Conservation (phyloP, 2,113 vertebrate genomes). For the Saiga tatarica region DNA sequence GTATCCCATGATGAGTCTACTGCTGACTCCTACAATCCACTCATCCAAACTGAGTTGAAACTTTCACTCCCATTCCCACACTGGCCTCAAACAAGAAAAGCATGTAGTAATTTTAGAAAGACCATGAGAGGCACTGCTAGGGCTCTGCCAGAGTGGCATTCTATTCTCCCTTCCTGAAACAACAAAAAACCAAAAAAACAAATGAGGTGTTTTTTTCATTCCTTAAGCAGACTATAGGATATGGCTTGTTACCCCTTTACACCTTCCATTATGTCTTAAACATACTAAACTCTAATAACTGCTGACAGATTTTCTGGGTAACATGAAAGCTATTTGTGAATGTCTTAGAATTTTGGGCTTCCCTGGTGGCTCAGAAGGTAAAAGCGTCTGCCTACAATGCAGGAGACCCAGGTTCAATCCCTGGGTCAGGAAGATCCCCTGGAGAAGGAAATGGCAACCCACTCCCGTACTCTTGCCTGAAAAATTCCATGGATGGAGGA, state of each 20-base stretch:
- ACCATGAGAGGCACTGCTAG: background rate
- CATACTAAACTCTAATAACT: background rate
- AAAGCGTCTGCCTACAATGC: background rate
- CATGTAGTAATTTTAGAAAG: background rate
- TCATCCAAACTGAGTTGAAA: background rate
- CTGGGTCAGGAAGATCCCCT: background rate
- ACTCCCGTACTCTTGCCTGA: background rate
- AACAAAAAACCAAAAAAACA: background rate
- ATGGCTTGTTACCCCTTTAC: background rate
- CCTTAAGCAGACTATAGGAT: background rate
- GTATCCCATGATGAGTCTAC: background rate
- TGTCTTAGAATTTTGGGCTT: background rate
- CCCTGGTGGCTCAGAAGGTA: background rate
- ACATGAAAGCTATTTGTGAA: background rate
- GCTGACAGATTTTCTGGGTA: background rate
- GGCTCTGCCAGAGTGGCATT: background rate
- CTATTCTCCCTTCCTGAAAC: background rate
- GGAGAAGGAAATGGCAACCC: background rate
- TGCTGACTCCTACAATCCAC: background rate
- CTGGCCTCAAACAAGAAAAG: background rate
- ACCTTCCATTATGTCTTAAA: background rate
- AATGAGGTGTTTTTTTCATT: background rate
- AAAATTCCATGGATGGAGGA: background rate
- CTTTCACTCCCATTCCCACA: background rate
- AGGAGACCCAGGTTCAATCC: background rate